Evolutionary conservation across 2,113 vertebrate genomes (phyloP).

Genomic region (Larimichthys polyactis): DNA sequence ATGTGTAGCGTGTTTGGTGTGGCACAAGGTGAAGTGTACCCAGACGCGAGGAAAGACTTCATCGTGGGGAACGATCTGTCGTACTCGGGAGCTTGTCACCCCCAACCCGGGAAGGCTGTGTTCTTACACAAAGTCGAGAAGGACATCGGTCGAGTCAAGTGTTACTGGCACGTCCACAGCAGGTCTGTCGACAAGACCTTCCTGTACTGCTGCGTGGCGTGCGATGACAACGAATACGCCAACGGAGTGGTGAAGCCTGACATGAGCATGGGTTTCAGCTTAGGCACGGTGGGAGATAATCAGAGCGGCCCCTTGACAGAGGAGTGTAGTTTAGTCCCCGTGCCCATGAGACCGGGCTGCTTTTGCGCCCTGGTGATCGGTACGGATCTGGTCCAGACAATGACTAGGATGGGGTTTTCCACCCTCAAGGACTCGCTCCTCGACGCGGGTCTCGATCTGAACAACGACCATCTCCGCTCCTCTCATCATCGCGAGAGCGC

Average conservation of each 20-base stretch:
- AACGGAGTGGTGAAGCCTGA: background rate
- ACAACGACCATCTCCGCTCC: no score
- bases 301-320: background rate
- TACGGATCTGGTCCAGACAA: background rate
- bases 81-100: slow-evolving; percentile 19
- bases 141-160: slow-evolving; percentile 13
- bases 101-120: background rate
- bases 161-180: slow-evolving; percentile 45
- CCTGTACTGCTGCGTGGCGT: slow-evolving; percentile 16
- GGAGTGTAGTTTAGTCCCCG: slow-evolving; percentile 1
- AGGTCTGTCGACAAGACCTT: slow-evolving; percentile 1
- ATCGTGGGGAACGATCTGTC: background rate
- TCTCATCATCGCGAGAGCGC: no score
- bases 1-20: background rate
- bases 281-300: slow-evolving; percentile 30
- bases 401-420: background rate
- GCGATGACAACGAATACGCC: background rate
- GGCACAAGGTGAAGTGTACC: background rate
- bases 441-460: background rate
- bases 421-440: background rate
- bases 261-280: slow-evolving; percentile 1
- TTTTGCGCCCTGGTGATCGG: background rate
- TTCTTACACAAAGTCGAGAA: background rate
- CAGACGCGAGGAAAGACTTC: background rate
- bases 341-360: slow-evolving; percentile 31